phyloP scores from a whole-genome alignment of 2,113 vertebrate species.

The Salminus brasiliensis region DNA sequence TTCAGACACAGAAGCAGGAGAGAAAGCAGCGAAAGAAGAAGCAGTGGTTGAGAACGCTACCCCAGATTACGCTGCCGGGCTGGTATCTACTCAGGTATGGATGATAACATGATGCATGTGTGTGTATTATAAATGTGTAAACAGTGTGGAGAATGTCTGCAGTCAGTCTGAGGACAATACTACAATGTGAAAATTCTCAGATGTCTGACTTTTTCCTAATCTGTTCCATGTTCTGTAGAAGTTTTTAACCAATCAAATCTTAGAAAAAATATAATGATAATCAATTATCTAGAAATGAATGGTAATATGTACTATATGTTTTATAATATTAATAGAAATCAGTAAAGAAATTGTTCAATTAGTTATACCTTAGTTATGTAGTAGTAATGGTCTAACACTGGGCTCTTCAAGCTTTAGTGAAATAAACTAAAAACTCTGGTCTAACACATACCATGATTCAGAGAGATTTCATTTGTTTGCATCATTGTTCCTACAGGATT shows the following conservation, averaged over 20 bases:
- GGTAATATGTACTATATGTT: too few relatives aligned
- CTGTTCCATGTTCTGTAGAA: neutral
- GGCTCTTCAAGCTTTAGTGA: too few relatives aligned
- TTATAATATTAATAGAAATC: too few relatives aligned
- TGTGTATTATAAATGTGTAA: neutral
- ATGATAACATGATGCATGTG: neutral
- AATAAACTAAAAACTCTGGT: too few relatives aligned
- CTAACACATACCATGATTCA: too few relatives aligned
- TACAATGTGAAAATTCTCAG: neutral
- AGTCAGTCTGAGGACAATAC: neutral
- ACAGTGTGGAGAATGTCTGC: neutral
- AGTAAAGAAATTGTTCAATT: too few relatives aligned
- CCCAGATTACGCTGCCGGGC: slow-evolving; percentile 95
- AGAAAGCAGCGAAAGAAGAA: slow-evolving; percentile 94
- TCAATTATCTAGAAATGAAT: too few relatives aligned
- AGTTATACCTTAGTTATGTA: too few relatives aligned
- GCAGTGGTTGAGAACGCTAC: slow-evolving; percentile 92
- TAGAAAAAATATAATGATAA: too few relatives aligned
- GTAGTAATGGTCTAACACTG: too few relatives aligned
- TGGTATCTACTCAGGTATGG: slow-evolving; percentile 93
- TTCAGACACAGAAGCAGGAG: slow-evolving; percentile 88
- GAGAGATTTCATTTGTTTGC: neutral
- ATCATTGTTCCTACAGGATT: neutral
- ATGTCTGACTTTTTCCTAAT: neutral
- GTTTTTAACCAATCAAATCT: too few relatives aligned